A percentile compares a stretch with the other conserved stretches of the same genome.
Conservation (phyloP, 35 echinoderm and acorn worm species). For the Heliocidaris tuberculata region DNA sequence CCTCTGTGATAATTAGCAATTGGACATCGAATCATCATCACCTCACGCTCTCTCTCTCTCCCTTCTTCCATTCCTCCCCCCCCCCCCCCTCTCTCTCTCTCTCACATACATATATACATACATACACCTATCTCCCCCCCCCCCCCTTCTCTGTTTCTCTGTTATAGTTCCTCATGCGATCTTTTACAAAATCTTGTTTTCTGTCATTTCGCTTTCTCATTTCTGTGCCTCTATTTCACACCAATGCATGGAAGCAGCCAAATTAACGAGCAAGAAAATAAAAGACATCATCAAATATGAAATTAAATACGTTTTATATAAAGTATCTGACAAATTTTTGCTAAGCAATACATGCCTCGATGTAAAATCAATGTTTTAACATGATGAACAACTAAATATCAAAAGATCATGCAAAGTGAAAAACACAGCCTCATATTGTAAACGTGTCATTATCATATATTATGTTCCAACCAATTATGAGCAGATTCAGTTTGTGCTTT, state of each 20-base stretch:
- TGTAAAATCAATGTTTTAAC: background rate
- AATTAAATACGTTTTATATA: conserved; percentile 17
- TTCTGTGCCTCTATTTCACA: background rate
- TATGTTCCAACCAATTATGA: background rate
- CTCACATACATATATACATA: background rate
- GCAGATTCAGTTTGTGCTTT: background rate
- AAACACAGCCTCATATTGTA: background rate
- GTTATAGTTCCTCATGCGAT: no score
- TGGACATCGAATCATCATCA: no score
- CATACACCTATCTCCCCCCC: no score
- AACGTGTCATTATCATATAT: background rate
- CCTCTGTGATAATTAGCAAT: background rate
- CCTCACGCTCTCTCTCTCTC: background rate
- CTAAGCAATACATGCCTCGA: background rate
- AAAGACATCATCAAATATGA: background rate
- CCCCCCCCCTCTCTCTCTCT: background rate
- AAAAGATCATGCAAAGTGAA: background rate
- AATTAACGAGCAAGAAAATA: background rate
- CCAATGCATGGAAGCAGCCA: background rate
- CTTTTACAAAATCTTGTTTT: background rate
- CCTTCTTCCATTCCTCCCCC: background rate
- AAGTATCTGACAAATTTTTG: conserved; percentile 1
- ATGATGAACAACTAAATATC: background rate
- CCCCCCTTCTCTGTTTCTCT: background rate
- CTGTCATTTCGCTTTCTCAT: background rate